These are phyloP conservation scores for Chiloscyllium plagiosum DNA, from an alignment of 2,113 vertebrate species.

Conservation along the genomic window DNA sequence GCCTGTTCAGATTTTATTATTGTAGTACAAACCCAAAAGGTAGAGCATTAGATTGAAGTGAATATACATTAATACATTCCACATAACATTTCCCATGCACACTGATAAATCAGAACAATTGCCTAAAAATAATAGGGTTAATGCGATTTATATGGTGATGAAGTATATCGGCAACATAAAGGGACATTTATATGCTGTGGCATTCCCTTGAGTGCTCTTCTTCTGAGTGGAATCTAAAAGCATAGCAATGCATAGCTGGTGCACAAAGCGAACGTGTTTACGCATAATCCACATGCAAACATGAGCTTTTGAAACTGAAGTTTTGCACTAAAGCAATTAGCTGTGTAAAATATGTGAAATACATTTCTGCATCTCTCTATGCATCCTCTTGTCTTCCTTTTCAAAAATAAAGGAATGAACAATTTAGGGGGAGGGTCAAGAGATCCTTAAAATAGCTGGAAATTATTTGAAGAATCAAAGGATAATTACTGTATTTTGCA, in stretches of 20 bases:
- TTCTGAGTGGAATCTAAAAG: background rate
- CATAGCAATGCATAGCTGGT: background rate
- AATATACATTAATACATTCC: background rate
- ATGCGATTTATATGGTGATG: background rate
- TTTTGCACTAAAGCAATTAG: background rate
- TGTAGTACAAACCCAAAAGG: background rate
- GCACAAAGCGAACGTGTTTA: background rate
- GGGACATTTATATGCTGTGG: background rate
- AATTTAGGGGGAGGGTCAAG: slow-evolving; percentile 26
- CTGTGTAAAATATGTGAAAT: background rate
- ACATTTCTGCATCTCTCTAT: background rate
- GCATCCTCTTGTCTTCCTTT: background rate
- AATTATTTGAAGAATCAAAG: slow-evolving; percentile 34
- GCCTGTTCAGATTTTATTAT: background rate
- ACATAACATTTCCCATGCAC: background rate
- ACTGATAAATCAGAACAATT: background rate
- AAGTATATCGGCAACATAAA: background rate
- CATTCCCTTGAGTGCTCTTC: background rate
- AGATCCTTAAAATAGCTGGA: slow-evolving; percentile 33
- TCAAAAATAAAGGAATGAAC: slow-evolving; percentile 1
- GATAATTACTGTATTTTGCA: slow-evolving; percentile 24
- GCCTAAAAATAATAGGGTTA: background rate
- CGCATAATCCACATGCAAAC: slow-evolving; percentile 16
- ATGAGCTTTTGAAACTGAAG: background rate
- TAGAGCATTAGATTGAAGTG: background rate